Evolutionary conservation across 2,888 invertebrate species (phyloP).

Genomic region (Ophonus ardosiacus): DNA sequence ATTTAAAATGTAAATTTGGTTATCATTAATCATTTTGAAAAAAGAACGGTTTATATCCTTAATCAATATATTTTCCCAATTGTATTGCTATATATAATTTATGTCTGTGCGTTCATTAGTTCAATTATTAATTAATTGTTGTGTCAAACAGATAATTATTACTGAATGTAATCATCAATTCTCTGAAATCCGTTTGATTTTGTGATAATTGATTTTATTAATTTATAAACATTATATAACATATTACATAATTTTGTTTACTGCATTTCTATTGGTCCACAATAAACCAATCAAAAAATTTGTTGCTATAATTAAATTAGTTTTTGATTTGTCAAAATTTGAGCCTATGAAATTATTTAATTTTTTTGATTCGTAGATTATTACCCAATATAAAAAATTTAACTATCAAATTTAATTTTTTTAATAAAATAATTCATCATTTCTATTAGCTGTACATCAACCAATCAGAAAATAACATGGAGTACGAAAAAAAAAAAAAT

Average conservation of each 20-base stretch:
- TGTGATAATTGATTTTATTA: neutral
- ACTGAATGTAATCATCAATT: neutral
- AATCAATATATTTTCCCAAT: neutral
- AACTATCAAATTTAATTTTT: no score
- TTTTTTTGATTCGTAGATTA: no score
- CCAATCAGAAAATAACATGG: no score
- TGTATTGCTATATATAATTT: neutral
- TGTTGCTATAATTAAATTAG: no score
- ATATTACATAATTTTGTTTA: neutral
- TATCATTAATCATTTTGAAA: neutral
- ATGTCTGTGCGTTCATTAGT: neutral
- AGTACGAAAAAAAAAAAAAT: no score
- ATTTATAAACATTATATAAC: neutral
- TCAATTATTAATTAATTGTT: neutral
- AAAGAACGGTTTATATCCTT: neutral
- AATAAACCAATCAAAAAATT: no score
- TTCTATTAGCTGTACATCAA: no score
- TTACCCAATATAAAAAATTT: no score
- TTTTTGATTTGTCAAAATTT: no score
- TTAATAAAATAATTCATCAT: no score
- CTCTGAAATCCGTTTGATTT: neutral
- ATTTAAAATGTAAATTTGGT: constrained; percentile 16
- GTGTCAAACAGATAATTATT: neutral
- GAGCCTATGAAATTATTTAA: no score
- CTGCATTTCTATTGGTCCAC: no score